phyloP scores from a whole-genome alignment of 64 coral and sea anemone species.

The Astreopora myriophthalma region DNA sequence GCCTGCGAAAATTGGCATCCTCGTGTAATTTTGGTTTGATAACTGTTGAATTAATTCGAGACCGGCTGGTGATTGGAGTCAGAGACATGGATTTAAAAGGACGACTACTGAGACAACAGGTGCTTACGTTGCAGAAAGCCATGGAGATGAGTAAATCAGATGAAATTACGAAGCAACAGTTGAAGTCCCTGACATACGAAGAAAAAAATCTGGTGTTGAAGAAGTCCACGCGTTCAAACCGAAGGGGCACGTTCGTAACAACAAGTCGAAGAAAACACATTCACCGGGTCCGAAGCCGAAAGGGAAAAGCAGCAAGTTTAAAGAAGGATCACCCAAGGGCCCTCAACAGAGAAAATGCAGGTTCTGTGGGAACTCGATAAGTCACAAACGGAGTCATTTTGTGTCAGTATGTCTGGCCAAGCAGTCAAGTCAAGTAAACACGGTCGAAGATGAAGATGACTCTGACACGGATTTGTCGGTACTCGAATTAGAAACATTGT shows the following conservation, averaged over 20 bases:
- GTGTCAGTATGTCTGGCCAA: neutral
- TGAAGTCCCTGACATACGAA: neutral
- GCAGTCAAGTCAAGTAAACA: neutral
- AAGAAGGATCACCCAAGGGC: too few relatives aligned
- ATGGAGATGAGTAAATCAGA: neutral
- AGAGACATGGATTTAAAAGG: neutral
- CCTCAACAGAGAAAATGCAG: too few relatives aligned
- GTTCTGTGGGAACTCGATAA: too few relatives aligned
- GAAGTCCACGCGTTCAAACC: neutral
- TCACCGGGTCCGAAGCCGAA: neutral
- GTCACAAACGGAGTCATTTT: constrained; percentile 30
- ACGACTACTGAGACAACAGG: neutral
- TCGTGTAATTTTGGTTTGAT: constrained; percentile 52
- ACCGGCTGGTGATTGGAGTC: constrained; percentile 26
- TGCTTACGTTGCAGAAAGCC: neutral
- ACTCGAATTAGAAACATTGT: neutral
- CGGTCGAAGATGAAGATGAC: neutral
- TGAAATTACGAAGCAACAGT: neutral
- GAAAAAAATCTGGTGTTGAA: too few relatives aligned
- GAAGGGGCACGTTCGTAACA: neutral
- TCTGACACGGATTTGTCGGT: constrained; percentile 7
- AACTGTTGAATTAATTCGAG: constrained; percentile 45
- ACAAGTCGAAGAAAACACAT: neutral
- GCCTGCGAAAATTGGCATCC: constrained; percentile 34
- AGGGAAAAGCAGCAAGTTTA: neutral